These are phyloP conservation scores for Thyatira batis DNA, from an alignment of 2,888 invertebrate species.

Conservation along the genomic window DNA sequence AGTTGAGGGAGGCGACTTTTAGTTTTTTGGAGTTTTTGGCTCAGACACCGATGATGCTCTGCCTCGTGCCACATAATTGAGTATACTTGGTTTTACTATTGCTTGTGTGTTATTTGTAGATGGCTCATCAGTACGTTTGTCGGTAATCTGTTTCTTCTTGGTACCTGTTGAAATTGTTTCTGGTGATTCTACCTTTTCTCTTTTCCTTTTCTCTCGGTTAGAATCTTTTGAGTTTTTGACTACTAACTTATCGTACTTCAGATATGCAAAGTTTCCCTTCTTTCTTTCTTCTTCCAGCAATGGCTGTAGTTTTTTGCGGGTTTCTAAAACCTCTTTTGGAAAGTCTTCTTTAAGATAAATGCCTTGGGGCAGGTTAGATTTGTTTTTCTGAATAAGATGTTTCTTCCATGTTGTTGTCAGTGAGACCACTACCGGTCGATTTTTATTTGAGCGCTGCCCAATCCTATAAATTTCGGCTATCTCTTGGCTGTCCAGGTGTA, in stretches of 20 bases:
- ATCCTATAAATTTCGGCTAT: conserved; percentile 15
- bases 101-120: conserved; percentile 11
- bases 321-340: conserved; percentile 17
- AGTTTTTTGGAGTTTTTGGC: background rate
- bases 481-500: conserved; percentile 9
- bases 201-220: conserved; percentile 14
- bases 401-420: conserved; percentile 13
- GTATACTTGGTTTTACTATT: conserved; percentile 9
- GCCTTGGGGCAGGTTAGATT: conserved; percentile 10
- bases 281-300: conserved; percentile 17
- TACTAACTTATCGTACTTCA: conserved; percentile 11
- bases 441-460: conserved; percentile 9
- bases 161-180: conserved; percentile 5
- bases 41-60: background rate
- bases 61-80: conserved; percentile 4
- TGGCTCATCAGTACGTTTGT: conserved; percentile 14
- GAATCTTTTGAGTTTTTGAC: conserved; percentile 8
- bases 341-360: conserved; percentile 18
- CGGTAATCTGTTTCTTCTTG: conserved; percentile 10
- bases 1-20: background rate
- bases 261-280: conserved; percentile 19
- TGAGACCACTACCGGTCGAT: conserved; percentile 16
- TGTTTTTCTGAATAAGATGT: conserved; percentile 11
- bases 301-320: conserved; percentile 17
- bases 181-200: conserved; percentile 5